Base-by-base conservation (phyloP, 2,888 invertebrate species). In the Oscheius myriophilus region DNA sequence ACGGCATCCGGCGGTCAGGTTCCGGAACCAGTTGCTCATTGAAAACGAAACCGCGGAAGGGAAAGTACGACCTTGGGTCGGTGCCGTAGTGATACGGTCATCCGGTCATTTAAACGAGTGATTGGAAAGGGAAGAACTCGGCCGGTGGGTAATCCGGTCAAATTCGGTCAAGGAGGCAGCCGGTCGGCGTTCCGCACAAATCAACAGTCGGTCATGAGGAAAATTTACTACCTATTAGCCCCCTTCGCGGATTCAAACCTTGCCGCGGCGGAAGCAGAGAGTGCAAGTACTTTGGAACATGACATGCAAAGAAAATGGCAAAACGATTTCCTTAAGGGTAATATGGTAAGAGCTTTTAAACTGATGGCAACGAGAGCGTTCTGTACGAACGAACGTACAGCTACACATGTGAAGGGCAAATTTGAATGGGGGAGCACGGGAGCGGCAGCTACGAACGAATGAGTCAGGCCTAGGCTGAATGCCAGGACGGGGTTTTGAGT, bases 11-110 rank as follows among this genome's bases (percentile, higher is more conserved):
- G 33, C 33, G 33, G 33, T 33, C 11, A n/a, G 46, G 11, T 49
- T 49, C 23, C 18, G 11, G 23, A 49, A 49, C 49, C 49, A 49
- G 49, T 49, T 49, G 49, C 18, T 18, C 49, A 18, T 11, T 11
- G 23, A 18, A 18, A 23, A 49, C 23, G 49, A 59, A 54, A 49
- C 42, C 41, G 23, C 42, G 49, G 39, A 23, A 59, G 67, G 26
- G 59, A 61, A 52, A 57, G 63, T 46, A 53, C 39, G 71, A 63
- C 67, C 67, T 64, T 58, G 71, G 12, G 51, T 52, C 21, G 49
- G 42, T 26, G 62, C 53, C 65, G 59, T 55, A 67, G 57, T 65
- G 66, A 69, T 72, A 67, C 63, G 66, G 72, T 68, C 71, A 61
- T 45, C 55, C 59, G 57, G 55, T 51, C 67, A 53, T 55, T 69